Evolutionary conservation across 2,888 invertebrate species (phyloP).

Genomic region (Rhamphomyia laevipes): DNA sequence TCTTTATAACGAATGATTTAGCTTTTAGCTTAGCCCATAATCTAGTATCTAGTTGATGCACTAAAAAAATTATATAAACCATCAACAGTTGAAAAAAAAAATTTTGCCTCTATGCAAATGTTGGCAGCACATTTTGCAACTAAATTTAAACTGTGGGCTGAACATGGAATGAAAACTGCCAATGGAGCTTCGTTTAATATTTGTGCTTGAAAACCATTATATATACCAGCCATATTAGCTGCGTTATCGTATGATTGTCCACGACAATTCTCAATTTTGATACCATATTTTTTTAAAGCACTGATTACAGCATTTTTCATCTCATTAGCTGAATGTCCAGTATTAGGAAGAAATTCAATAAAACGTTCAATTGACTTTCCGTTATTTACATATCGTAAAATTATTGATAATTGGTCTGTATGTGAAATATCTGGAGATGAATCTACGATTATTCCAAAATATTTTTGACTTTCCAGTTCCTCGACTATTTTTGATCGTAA

Average conservation of each 20-base stretch:
- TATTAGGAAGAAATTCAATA: background rate
- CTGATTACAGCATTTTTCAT: constrained; percentile 19
- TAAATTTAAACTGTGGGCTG: background rate
- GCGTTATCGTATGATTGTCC: constrained; percentile 14
- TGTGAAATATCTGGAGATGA: constrained; percentile 25
- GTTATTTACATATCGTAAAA: constrained; percentile 20
- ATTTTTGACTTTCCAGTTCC: constrained; percentile 17
- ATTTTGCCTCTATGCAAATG: background rate
- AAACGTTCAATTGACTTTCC: constrained; percentile 9
- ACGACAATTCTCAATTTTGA: constrained; percentile 1
- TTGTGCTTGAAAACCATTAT: constrained; percentile 16
- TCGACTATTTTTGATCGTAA: constrained; percentile 12
- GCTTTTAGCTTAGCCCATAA: background rate
- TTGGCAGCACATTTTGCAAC: background rate
- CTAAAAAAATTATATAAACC: constrained; percentile 1
- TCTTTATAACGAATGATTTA: background rate
- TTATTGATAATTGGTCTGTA: constrained; percentile 23
- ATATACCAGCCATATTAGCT: constrained; percentile 22
- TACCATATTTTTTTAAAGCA: background rate
- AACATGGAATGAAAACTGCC: background rate
- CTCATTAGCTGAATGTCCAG: constrained; percentile 1
- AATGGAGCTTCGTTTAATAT: background rate
- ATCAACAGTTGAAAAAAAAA: background rate
- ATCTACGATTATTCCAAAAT: constrained; percentile 23
- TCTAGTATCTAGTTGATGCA: no score